Evolutionary conservation across 2,797 vertebrate species (phyloP).

Genomic region (Selene dorsalis): DNA sequence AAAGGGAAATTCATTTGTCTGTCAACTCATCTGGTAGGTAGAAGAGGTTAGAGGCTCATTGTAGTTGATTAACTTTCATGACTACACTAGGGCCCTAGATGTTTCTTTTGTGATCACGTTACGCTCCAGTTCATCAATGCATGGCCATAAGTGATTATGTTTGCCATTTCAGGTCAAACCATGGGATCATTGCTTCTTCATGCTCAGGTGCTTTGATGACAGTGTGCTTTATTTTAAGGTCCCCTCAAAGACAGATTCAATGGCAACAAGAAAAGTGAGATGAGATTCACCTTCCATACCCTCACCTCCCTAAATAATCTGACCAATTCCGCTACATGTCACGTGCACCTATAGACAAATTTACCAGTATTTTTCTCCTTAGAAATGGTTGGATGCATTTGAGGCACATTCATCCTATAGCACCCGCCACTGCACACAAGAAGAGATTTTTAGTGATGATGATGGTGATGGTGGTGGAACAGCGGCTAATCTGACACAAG

Average conservation of each 20-base stretch:
- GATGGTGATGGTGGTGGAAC: constrained; percentile 77
- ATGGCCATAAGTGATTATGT: constrained; percentile 1
- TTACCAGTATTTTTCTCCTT: constrained; percentile 36
- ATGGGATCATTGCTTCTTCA: constrained; percentile 91
- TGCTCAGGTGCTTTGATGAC: constrained; percentile 90
- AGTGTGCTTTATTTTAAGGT: constrained; percentile 90
- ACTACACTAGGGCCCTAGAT: background rate
- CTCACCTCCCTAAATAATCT: background rate
- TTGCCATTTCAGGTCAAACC: constrained; percentile 85
- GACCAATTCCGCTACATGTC: background rate
- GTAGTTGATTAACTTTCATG: background rate
- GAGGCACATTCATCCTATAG: constrained; percentile 91
- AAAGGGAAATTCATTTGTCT: no score
- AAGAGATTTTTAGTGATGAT: constrained; percentile 76
- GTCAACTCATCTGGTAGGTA: no score
- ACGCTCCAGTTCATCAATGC: background rate
- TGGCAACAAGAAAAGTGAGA: constrained; percentile 90
- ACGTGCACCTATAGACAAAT: background rate
- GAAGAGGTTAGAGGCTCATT: background rate
- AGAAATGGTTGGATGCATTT: constrained; percentile 92
- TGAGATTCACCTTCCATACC: background rate
- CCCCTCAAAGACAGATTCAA: constrained; percentile 80
- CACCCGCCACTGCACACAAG: constrained; percentile 85
- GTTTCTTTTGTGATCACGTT: constrained; percentile 8
- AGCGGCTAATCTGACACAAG: constrained; percentile 81